phyloP scores from a whole-genome alignment of 2,888 invertebrate species.

The Cataglyphis rosenhaueri region DNA sequence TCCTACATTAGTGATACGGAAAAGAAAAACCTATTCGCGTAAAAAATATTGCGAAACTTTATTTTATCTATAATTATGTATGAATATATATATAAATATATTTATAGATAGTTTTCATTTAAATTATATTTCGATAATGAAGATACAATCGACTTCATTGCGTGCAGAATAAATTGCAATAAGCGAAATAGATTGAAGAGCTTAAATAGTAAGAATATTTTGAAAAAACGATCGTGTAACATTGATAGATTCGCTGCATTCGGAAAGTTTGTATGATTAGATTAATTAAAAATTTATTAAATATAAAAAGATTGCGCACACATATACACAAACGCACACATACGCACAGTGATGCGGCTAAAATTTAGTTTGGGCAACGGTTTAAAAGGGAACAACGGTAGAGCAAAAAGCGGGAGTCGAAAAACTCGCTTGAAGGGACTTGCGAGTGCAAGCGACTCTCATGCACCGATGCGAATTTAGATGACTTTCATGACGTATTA shows the following conservation, averaged over 20 bases:
- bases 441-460: slow-evolving; percentile 20
- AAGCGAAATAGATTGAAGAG: not conserved
- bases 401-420: slow-evolving; percentile 34
- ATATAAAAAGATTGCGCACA: slow-evolving; percentile 7
- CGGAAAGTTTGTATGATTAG: slow-evolving; percentile 12
- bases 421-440: slow-evolving; percentile 29
- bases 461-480: slow-evolving; percentile 53
- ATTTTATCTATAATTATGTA: not conserved
- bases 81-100: not conserved
- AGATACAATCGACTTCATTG: not conserved
- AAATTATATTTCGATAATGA: not conserved
- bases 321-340: not conserved
- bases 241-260: not conserved
- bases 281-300: slow-evolving; percentile 39
- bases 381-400: slow-evolving; percentile 36
- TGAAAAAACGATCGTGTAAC: not conserved
- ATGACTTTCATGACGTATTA: slow-evolving; percentile 61
- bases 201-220: not conserved
- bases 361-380: slow-evolving; percentile 17
- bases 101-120: not conserved
- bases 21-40: not conserved
- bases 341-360: not conserved
- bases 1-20: not conserved
- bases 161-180: not conserved
- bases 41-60: not conserved